Base-by-base conservation (phyloP, 2,888 invertebrate genomes). In the Lacanobia wlatinum region DNA sequence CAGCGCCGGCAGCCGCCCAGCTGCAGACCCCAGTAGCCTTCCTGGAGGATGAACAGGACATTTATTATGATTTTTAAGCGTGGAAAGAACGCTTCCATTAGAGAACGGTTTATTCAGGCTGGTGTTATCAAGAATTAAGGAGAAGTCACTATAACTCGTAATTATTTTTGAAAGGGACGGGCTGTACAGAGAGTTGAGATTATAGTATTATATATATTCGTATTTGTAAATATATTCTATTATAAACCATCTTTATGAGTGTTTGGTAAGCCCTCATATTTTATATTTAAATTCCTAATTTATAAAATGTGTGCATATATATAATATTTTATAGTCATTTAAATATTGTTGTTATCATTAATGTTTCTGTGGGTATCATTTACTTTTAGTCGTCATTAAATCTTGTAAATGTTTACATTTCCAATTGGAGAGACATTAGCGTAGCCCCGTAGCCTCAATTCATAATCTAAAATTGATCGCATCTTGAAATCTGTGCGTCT, bases 1-100 rank as follows among this genome's bases (percentile, higher is more conserved):
- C 99, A 99, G n/a, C 97, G 96, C 59, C 97, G 95, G 91, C 99
- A 99, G 55, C 98, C 98, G 18, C 97, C 95, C 21, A 97, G 97
- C 65, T 97, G 96, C 55, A 98, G 92, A 79, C 98, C 98, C 98
- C 98, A 98, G 93, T 97, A 97, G 12, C 98, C 98, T 83, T 96
- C 96, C 97, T 98, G 90, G 40, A 34, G 48, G 50, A 46, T 0
- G 38, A 18, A 67, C 16, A 18, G 23, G 23, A 6, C 2, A 6
- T 46, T 28, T 23, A 10, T 46, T 16, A 34, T 18, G 34, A 34
- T 18, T 55, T 2, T 46, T 16, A 34, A 28, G 34, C 34, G 6
- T 34, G 34, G 28, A 28, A 3, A 28, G 28, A 28, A 28, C 28
- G 28, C 28, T 28, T 28, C 3, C 3, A 2, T 28, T 2, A 28